Evolutionary conservation across 2,113 vertebrate species (phyloP).

Genomic region (Macquaria australasica): DNA sequence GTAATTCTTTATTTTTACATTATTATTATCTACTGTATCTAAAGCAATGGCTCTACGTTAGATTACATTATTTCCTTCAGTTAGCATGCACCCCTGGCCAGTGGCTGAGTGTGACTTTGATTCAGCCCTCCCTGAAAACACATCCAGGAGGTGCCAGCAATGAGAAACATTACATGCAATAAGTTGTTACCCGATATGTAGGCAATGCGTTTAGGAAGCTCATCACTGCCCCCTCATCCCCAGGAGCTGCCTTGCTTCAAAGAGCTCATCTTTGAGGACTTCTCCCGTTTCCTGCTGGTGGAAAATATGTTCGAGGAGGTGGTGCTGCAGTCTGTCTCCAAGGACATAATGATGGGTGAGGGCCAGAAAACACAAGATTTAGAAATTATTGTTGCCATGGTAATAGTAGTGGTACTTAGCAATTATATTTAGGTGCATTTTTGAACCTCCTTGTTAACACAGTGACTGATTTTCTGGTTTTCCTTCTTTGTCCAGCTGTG

Average conservation of each 20-base stretch:
- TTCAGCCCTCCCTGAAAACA: not conserved
- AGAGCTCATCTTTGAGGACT: slow-evolving; percentile 97
- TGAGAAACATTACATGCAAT: not conserved
- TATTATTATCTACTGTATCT: not conserved
- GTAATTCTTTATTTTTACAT: no score
- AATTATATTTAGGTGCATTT: no score
- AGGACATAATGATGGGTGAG: slow-evolving; percentile 97
- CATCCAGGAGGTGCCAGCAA: not conserved
- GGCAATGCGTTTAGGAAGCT: not conserved
- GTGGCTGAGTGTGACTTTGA: not conserved
- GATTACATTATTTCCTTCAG: not conserved
- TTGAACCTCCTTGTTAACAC: not conserved
- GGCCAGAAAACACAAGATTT: no score
- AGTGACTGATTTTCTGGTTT: not conserved
- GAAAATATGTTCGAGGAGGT: slow-evolving; percentile 96
- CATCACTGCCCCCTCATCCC: not conserved
- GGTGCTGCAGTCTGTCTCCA: slow-evolving; percentile 94
- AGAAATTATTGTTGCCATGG: not conserved
- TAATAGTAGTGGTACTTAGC: no score
- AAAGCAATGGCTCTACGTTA: not conserved
- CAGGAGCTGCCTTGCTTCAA: slow-evolving; percentile 93
- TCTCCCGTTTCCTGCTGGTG: slow-evolving; percentile 92
- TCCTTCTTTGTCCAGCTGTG: slow-evolving; percentile 85
- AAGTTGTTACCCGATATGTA: not conserved
- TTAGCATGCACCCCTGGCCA: not conserved